Conservation (phyloP, 2,888 invertebrate genomes). For the Pristionchus japonicus region DNA sequence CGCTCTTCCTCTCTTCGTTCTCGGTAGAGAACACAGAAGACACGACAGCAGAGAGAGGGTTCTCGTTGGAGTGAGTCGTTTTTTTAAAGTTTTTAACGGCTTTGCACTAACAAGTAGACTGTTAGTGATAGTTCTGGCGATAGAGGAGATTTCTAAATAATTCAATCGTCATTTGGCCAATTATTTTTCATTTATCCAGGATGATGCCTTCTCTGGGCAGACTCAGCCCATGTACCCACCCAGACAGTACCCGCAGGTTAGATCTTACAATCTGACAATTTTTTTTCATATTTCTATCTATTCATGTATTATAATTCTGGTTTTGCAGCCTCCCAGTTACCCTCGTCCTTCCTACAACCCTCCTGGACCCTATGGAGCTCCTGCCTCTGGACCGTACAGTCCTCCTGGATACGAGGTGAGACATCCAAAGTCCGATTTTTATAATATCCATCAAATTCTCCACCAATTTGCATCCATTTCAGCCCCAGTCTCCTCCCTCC, state of each 20-base stretch:
- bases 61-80: background rate
- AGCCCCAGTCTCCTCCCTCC: conserved; percentile 3
- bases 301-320: no score
- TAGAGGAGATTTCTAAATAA: no score
- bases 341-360: background rate
- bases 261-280: background rate
- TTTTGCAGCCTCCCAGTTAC: background rate
- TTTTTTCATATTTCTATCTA: no score
- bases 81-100: no score
- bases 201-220: background rate
- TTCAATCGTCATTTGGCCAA: background rate
- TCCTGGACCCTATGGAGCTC: background rate
- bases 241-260: background rate
- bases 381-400: background rate
- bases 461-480: background rate
- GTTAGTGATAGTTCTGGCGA: no score
- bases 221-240: background rate
- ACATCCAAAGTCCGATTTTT: background rate
- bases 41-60: background rate
- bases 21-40: background rate
- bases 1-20: background rate
- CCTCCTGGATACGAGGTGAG: background rate
- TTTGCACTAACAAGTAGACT: no score
- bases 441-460: background rate
- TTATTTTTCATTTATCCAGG: background rate